phyloP scores from a whole-genome alignment of 2,888 invertebrate genomes.

The Blastobasis adustella region DNA sequence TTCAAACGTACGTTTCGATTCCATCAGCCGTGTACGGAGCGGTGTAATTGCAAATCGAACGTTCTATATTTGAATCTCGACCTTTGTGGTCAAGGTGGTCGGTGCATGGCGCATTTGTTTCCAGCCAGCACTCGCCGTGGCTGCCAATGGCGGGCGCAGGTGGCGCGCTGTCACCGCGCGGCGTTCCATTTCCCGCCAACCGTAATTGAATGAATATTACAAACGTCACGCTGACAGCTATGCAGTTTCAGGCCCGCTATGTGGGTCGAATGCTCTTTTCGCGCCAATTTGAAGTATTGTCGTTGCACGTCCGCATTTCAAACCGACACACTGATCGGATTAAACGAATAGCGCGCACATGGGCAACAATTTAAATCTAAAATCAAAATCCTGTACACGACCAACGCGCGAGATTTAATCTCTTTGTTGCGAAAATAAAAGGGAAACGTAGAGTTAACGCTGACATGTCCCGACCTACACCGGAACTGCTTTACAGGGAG shows the following conservation, averaged over 20 bases:
- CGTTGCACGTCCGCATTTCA: conserved; percentile 28
- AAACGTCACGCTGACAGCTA: conserved; percentile 60
- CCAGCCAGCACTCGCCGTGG: conserved; percentile 17
- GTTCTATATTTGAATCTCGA: conserved; percentile 48
- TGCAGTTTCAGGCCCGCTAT: conserved; percentile 50
- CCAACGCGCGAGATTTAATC: conserved; percentile 10
- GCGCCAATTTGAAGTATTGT: conserved; percentile 45
- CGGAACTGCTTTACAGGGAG: conserved; percentile 50
- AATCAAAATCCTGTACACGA: too few relatives aligned
- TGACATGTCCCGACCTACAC: conserved; percentile 42
- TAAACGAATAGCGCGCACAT: conserved; percentile 7
- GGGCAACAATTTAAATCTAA: too few relatives aligned
- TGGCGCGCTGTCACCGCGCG: conserved; percentile 55
- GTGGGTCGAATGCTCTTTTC: conserved; percentile 61
- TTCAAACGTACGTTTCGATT: conserved; percentile 38
- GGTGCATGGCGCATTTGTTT: conserved; percentile 52
- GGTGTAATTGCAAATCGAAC: conserved; percentile 44
- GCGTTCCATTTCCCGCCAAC: conserved; percentile 59
- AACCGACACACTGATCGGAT: conserved; percentile 16
- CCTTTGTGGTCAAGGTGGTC: conserved; percentile 44
- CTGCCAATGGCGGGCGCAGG: conserved; percentile 36
- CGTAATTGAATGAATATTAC: conserved; percentile 72
- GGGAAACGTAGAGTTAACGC: conserved; percentile 37
- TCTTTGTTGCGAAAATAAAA: conserved; percentile 31
- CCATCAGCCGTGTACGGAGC: conserved; percentile 27